These are phyloP conservation scores for Sander lucioperca DNA, from an alignment of 2,113 vertebrate genomes.

Conservation along the genomic window DNA sequence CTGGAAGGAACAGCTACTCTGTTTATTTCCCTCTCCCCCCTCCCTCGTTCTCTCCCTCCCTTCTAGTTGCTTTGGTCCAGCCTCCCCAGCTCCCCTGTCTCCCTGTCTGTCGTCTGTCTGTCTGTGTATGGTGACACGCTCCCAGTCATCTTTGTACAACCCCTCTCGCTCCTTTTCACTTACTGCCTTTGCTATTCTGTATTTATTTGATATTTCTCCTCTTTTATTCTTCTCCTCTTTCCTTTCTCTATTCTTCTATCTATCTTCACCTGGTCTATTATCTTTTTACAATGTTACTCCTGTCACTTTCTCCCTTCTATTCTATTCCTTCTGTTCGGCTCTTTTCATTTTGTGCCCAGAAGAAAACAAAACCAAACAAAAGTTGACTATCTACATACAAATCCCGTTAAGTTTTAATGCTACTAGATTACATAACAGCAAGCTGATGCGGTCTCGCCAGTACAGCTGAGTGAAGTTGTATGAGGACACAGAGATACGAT, in stretches of 20 bases:
- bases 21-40: constrained; percentile 49
- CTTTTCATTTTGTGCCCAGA: constrained; percentile 6
- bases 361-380: constrained; percentile 10
- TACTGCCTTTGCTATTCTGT: not conserved
- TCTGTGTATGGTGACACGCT: constrained; percentile 10
- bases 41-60: constrained; percentile 23
- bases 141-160: constrained; percentile 7
- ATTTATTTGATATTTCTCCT: not conserved
- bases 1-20: constrained; percentile 38
- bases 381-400: constrained; percentile 15
- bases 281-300: constrained; percentile 5
- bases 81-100: constrained; percentile 20
- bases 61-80: constrained; percentile 38
- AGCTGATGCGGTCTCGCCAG: constrained; percentile 21
- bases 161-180: not conserved
- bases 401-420: constrained; percentile 58
- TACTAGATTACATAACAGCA: constrained; percentile 59
- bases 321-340: constrained; percentile 4
- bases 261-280: not conserved
- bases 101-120: not conserved
- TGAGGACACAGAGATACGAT: constrained; percentile 40
- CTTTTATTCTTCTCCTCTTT: accelerated
- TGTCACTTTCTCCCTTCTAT: constrained; percentile 7
- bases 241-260: not conserved
- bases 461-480: constrained; percentile 26